Evolutionary conservation across 2,113 vertebrate species (phyloP).

Genomic region (Nerophis ophidion): DNA sequence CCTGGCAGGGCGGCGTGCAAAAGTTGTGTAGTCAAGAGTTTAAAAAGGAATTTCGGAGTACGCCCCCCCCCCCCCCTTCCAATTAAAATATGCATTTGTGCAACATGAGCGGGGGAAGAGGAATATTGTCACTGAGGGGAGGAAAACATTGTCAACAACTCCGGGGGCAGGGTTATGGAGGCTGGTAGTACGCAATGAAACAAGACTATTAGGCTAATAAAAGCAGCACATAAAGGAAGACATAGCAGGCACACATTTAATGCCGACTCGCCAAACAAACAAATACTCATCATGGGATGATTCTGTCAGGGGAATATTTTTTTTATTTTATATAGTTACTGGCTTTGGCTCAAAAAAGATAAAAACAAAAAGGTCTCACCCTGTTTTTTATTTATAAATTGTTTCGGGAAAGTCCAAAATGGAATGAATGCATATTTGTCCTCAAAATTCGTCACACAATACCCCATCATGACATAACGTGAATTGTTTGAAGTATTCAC

Average conservation of each 20-base stretch:
- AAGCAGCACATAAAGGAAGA: slow-evolving; percentile 44
- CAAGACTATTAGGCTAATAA: slow-evolving; percentile 53
- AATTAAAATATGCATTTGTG: slow-evolving; percentile 62
- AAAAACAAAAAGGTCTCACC: too few relatives aligned
- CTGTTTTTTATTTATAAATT: too few relatives aligned
- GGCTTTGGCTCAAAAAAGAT: too few relatives aligned
- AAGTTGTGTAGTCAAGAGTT: slow-evolving; percentile 31
- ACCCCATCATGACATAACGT: too few relatives aligned
- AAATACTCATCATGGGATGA: slow-evolving; percentile 25
- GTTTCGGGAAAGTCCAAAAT: too few relatives aligned
- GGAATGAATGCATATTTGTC: too few relatives aligned
- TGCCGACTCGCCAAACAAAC: slow-evolving; percentile 51
- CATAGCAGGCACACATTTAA: slow-evolving; percentile 19
- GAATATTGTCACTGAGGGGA: slow-evolving; percentile 53
- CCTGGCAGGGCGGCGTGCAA: slow-evolving; percentile 47
- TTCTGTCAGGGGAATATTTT: too few relatives aligned
- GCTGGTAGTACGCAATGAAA: slow-evolving; percentile 56
- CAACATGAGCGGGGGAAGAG: slow-evolving; percentile 39
- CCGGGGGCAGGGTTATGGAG: slow-evolving; percentile 60
- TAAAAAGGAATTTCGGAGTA: slow-evolving; percentile 61
- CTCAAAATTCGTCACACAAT: too few relatives aligned
- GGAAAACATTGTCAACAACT: slow-evolving; percentile 58
- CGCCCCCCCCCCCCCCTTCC: slow-evolving; percentile 46
- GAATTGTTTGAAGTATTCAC: too few relatives aligned
- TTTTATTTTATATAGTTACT: too few relatives aligned